Evolutionary conservation across 2,113 vertebrate genomes (phyloP), one percentile per base, ranked within the genome.

Genomic region (Cinclus mexicanus): DNA sequence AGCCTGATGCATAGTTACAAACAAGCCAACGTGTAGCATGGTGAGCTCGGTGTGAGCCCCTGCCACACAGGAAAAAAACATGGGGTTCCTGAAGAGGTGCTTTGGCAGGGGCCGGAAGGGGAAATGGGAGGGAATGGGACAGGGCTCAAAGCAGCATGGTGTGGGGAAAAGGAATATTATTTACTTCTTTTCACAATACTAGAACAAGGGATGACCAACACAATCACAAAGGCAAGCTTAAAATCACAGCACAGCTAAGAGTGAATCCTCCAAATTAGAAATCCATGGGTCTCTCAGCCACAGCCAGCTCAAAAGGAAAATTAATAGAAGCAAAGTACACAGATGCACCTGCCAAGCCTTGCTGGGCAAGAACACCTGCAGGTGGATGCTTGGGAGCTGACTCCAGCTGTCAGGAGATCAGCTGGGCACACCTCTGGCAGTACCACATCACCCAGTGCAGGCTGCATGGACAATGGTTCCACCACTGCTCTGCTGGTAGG

Each of bases 171-270:
- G 47, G 35, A 91, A 64, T 52, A 26, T 56, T 64, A 74, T 59
- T 85, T 3, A 2, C 10, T 33, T 29, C 12, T 90, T 75, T 93
- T 82, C 56, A 70, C 49, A 83, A 12, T 42, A 50, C 4, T 41
- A 60, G 44, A 85, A 59, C 22, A 76, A 71, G 53, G 26, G 12
- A 72, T 24, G 17, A 56, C 21, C 0, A 0, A 74, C 35, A 60
- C 33, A 76, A 42, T 56, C 49, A 35, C 0, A 0, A 60, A 83
- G 31, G n/a, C 64, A 74, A 49, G 18, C 20, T 87, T 82, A 64
- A 88, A 90, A 93, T 85, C 65, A 70, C 79, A 55, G 21, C 65
- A 70, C 79, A 55, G 21, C 20, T 42, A 64, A 39, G 56, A 70
- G 22, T 8, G 21, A 88, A 28, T 39, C 33, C 44, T 90, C 35